phyloP scores from a whole-genome alignment of 2,797 vertebrate genomes.

The Tragelaphus eurycerus region DNA sequence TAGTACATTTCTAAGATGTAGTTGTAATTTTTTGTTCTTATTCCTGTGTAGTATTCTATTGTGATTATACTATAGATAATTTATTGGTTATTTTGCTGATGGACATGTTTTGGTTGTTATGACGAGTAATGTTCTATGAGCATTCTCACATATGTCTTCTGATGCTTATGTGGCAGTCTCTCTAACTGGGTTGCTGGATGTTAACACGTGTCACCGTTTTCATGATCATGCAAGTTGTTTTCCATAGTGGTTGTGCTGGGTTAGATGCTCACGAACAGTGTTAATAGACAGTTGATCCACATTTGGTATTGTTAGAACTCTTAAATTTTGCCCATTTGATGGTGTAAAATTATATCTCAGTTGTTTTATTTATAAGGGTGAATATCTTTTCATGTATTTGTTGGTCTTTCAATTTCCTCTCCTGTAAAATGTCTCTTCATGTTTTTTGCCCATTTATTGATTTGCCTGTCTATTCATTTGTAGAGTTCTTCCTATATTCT shows the following conservation, averaged over 20 bases:
- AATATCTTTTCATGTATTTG: background rate
- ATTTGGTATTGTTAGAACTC: background rate
- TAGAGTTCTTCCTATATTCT: background rate
- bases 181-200: background rate
- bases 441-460: background rate
- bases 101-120: background rate
- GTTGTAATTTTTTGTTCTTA: background rate
- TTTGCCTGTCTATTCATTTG: background rate
- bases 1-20: background rate
- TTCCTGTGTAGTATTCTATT: background rate
- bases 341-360: background rate
- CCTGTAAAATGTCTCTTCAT: background rate
- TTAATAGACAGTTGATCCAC: background rate
- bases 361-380: background rate
- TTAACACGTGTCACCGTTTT: background rate
- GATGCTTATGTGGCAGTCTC: background rate
- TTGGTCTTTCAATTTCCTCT: background rate
- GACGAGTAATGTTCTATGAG: background rate
- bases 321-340: background rate
- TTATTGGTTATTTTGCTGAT: background rate
- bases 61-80: background rate
- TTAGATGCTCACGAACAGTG: background rate
- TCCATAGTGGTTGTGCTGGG: background rate
- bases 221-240: background rate
- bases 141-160: background rate